Evolutionary conservation across 2,888 invertebrate species (phyloP), one percentile per base, ranked within the genome.

Genomic region (Microctonus aethiopoides): DNA sequence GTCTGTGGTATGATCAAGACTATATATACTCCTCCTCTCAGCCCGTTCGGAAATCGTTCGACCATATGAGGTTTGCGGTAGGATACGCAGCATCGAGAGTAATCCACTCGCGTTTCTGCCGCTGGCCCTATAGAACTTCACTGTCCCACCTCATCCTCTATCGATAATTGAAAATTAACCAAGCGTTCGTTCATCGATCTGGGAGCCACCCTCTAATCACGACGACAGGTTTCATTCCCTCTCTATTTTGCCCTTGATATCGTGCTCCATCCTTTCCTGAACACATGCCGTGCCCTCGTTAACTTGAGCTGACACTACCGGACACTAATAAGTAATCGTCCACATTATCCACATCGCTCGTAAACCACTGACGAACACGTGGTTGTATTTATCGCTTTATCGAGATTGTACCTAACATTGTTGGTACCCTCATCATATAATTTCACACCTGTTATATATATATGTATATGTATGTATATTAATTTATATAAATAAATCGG

Each of bases 101-200:
- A 72, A 74, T 70, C 67, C 70, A 63, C 34, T 64, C 56, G 62
- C 51, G 61, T 68, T 65, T 72, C 69, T 60, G 68, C 65, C 54
- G 3, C 29, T 29, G 29, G 29, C 29, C 29, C 3, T 29, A 3
- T 5, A 29, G 29, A 29, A 5, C 7, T 5, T 29, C 29, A 5
- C 3, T 29, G 4, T 29, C 29, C 7, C 72, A 71, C 56, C 41
- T 71, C 71, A 69, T 69, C 69, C 73, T 63, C 68, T 72, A 68
- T 72, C 75, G 79, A 79, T 82, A 81, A 82, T 82, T 82, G 81
- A 81, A 81, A 82, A 82, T 81, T 82, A 81, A 81, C 80, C 80
- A 81, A 79, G 78, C 79, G 75, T 74, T 76, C 74, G 73, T 77
- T 72, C 78, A 80, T 81, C 81, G 80, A 80, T 80, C 78, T 78